phyloP scores from a whole-genome alignment of 2,797 vertebrate species.

The Sphenodon punctatus region DNA sequence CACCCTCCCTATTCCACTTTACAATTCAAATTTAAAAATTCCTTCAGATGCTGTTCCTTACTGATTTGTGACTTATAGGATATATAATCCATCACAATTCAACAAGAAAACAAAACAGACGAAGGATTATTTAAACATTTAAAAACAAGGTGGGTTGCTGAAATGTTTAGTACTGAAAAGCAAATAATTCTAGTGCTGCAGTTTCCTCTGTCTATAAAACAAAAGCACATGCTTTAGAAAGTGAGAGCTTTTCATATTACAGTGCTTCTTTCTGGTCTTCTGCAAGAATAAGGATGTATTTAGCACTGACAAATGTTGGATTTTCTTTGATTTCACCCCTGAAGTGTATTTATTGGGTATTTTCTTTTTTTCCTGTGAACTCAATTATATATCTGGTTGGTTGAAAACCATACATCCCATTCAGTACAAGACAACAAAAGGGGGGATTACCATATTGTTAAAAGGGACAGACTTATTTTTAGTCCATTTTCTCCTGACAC shows the following conservation, averaged over 20 bases:
- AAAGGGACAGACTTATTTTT: slow-evolving; percentile 8
- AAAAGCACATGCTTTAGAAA: slow-evolving; percentile 14
- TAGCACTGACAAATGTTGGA: background rate
- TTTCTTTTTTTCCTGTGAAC: no score
- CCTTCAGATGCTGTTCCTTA: slow-evolving; percentile 13
- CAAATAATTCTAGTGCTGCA: slow-evolving; percentile 37
- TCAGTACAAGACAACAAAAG: no score
- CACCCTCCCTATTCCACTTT: background rate
- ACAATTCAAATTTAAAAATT: background rate
- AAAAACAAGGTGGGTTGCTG: slow-evolving; percentile 39
- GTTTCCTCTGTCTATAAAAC: slow-evolving; percentile 29
- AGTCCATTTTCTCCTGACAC: background rate
- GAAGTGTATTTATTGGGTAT: no score
- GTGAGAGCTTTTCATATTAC: background rate
- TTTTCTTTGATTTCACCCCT: no score
- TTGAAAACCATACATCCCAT: rapidly evolving
- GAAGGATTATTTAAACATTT: slow-evolving; percentile 42
- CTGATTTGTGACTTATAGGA: slow-evolving; percentile 12
- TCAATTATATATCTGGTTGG: background rate
- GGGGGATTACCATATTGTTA: background rate
- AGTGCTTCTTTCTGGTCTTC: background rate
- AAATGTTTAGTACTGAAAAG: slow-evolving; percentile 48
- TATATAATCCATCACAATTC: slow-evolving; percentile 35
- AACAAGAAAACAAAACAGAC: background rate
- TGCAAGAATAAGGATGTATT: slow-evolving; percentile 1